Evolutionary conservation across 2,113 vertebrate species (phyloP).

Genomic region (Alaudala cheleensis): DNA sequence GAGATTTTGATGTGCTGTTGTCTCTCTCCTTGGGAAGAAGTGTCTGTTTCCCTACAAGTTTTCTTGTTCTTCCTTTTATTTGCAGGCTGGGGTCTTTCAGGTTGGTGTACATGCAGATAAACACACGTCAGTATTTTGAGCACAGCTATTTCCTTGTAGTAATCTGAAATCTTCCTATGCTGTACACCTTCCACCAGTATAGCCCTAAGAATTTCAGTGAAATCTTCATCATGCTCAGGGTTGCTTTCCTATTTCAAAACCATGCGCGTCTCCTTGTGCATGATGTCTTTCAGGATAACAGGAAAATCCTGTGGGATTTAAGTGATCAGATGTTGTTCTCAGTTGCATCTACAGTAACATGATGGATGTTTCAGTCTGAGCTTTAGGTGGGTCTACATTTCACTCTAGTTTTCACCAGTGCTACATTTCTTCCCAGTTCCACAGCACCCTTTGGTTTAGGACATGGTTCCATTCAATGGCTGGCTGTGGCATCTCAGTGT

Average conservation of each 20-base stretch:
- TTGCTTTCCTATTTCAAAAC: background rate
- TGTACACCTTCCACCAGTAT: background rate
- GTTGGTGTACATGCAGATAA: slow-evolving; percentile 8
- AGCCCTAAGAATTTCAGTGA: background rate
- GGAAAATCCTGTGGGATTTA: background rate
- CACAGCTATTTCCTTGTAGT: background rate
- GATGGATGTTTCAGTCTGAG: background rate
- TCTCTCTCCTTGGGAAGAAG: background rate
- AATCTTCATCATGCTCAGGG: fast-evolving
- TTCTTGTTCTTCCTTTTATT: background rate
- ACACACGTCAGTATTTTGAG: background rate
- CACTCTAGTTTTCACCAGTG: background rate
- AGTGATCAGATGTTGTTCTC: background rate
- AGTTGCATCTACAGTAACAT: background rate
- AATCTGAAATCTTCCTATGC: background rate
- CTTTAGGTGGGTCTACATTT: background rate
- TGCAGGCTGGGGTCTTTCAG: background rate
- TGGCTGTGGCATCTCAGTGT: background rate
- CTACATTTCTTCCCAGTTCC: background rate
- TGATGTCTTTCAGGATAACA: background rate
- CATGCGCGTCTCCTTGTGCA: background rate
- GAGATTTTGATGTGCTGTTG: slow-evolving; percentile 29
- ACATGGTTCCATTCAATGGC: background rate
- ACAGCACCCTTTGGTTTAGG: background rate
- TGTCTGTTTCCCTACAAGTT: background rate